Conservation (phyloP, 2,797 vertebrate genomes). For the Girardinus metallicus region DNA sequence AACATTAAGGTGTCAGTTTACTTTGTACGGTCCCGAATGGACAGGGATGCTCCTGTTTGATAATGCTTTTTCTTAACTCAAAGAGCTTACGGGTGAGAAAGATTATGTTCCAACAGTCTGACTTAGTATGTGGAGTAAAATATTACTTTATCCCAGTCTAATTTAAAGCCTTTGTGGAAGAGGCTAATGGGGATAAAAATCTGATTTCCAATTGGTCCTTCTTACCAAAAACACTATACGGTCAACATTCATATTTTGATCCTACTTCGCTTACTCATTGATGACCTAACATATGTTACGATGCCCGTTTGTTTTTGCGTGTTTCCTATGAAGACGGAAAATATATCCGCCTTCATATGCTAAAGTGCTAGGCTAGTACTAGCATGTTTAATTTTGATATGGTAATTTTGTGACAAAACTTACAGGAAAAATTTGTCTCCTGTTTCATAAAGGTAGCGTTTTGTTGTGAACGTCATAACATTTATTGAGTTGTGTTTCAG, state of each 20-base stretch:
- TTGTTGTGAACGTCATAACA: not conserved
- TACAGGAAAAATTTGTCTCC: not conserved
- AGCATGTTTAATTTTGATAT: not conserved
- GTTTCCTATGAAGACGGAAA: not conserved
- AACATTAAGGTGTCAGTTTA: slow-evolving; percentile 41
- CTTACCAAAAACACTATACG: not conserved
- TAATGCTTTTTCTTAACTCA: not conserved
- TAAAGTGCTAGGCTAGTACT: not conserved
- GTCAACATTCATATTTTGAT: not conserved
- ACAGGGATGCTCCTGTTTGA: not conserved
- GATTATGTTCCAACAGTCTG: not conserved
- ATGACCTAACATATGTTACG: not conserved
- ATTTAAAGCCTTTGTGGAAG: not conserved
- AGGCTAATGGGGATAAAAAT: not conserved
- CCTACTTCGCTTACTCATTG: not conserved
- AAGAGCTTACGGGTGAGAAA: not conserved
- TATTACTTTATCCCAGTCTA: not conserved
- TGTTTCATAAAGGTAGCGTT: not conserved
- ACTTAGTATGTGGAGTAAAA: not conserved
- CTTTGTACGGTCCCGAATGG: slow-evolving; percentile 6
- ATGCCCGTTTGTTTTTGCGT: not conserved
- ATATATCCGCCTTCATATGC: not conserved
- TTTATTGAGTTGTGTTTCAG: not conserved
- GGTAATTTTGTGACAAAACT: not conserved
- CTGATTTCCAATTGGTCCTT: not conserved